Conservation (phyloP, 2,113 vertebrate genomes). For the Felis chaus region DNA sequence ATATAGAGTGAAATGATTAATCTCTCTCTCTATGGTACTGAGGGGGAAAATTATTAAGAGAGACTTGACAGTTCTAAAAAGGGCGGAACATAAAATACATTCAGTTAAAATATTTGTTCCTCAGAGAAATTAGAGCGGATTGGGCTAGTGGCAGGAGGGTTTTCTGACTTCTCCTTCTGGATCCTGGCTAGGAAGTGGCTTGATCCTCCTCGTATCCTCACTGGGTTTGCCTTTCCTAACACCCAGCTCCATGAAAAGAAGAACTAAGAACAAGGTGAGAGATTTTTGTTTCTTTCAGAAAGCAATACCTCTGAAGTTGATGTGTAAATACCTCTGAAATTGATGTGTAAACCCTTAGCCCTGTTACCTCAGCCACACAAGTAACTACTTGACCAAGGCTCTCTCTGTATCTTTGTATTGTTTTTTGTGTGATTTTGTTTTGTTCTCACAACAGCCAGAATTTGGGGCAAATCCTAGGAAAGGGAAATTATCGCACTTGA, state of each 20-base stretch:
- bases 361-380: neutral
- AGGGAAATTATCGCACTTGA: neutral
- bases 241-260: neutral
- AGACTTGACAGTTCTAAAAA: neutral
- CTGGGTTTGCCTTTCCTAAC: neutral
- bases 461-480: neutral
- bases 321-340: neutral
- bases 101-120: constrained; percentile 33
- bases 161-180: neutral
- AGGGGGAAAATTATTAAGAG: neutral
- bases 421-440: neutral
- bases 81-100: neutral
- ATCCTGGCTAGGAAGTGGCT: neutral
- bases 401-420: neutral
- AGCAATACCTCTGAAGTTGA: neutral
- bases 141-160: neutral
- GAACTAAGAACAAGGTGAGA: neutral
- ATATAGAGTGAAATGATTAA: constrained; percentile 44
- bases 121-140: neutral
- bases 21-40: neutral
- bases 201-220: too few relatives aligned
- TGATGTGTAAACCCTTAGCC: neutral
- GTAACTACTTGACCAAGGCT: too few relatives aligned
- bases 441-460: neutral
- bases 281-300: neutral